Evolutionary conservation across 2,888 invertebrate species (phyloP), one percentile per base, ranked within the genome.

Genomic region (Heliothis peltigera): DNA sequence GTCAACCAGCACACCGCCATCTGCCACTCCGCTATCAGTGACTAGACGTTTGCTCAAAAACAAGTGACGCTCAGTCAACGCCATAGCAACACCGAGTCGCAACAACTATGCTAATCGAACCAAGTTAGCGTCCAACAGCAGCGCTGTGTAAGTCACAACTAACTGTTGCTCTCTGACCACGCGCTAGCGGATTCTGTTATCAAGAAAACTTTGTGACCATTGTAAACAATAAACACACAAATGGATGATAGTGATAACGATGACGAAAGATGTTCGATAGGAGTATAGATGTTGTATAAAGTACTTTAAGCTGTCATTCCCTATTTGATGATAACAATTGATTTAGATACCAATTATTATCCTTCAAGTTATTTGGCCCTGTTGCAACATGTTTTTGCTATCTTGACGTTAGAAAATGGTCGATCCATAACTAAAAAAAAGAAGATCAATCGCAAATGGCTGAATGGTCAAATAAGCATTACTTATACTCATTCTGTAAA

Each of bases 1-100:
- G 56, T 95, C 89, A 21, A 96, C 95, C 39, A 97, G 87, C 70
- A 97, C 95, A 25, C 96, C 96, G 46, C 96, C 97, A 67, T 96
- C 93, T 17, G 94, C 83, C 53, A 96, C 92, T 48, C 89, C 91
- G 61, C 91, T 89, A 71, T 95, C 93, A 53, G 96, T 91, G 55
- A 96, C 95, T 39, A 97, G 91, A 60, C 88, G 89, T 71, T 82
- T 89, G 76, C 95, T 95, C 71, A 95, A 75, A 91, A 95, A 95
- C 81, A 95, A 84, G 77, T 92, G 90, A 65, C 87, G 87, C 61
- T 83, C 77, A 65, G 82, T 67, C 75, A 79, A 80, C 79, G 88
- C 87, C 87, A 87, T 89, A 64, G 79, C 79, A 80, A 78, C 76
- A 77, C 71, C 52, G 69, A 54, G 56, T 35, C 39, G 52, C 53